Evolutionary conservation across 2,113 vertebrate genomes (phyloP).

Genomic region (Arvicanthis niloticus): DNA sequence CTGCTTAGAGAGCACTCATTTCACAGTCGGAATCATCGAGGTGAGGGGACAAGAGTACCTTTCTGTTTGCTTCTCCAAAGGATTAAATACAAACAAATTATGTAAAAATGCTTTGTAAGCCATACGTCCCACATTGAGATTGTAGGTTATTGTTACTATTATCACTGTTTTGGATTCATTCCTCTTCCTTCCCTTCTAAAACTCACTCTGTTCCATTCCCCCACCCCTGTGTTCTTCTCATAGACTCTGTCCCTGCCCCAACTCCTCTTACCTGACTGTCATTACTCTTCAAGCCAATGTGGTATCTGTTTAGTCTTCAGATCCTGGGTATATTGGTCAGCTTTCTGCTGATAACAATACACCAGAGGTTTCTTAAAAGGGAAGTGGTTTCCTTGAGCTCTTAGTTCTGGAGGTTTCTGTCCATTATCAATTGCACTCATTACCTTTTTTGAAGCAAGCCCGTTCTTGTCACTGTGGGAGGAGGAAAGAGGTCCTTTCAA

Average conservation of each 20-base stretch:
- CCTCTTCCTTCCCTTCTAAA: not conserved
- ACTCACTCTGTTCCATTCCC: fast-evolving
- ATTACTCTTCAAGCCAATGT: not conserved
- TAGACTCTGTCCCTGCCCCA: not conserved
- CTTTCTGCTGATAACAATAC: not conserved
- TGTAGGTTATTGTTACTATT: not conserved
- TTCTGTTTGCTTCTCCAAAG: slow-evolving; percentile 58
- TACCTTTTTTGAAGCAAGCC: not conserved
- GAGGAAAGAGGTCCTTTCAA: not conserved
- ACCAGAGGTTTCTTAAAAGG: not conserved
- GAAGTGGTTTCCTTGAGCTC: not conserved
- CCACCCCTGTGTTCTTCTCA: not conserved
- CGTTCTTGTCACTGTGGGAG: not conserved
- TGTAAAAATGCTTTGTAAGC: slow-evolving; percentile 19
- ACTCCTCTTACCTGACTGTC: not conserved
- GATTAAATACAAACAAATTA: slow-evolving; percentile 42
- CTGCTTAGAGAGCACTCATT: not conserved
- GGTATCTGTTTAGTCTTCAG: not conserved
- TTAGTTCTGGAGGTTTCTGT: not conserved
- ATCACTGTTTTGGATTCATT: not conserved
- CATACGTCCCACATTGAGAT: not conserved
- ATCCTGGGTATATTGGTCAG: not conserved
- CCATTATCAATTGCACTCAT: not conserved
- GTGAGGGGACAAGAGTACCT: not conserved
- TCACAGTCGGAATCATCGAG: not conserved